Evolutionary conservation across 2,888 invertebrate genomes (phyloP), one percentile per base, ranked within the genome.

Genomic region (Rhorus exstirpatorius): DNA sequence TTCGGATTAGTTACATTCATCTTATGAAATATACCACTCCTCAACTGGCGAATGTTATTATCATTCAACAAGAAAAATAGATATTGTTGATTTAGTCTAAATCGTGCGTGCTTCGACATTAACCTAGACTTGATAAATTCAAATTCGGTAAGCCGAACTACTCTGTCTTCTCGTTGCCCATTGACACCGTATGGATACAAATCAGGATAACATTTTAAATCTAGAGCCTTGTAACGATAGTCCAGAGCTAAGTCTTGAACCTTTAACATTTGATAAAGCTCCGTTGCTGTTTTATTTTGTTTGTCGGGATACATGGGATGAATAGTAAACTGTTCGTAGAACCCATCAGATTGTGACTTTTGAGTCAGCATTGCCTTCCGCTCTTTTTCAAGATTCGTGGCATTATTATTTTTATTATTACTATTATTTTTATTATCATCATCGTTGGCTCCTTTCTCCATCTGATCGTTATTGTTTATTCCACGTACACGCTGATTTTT

Each of bases 61-160:
- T 87, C 79, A 68, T 88, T 84, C 65, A 87, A 74, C 61, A 87
- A 76, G 68, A 79, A 88, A 61, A 89, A 89, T 26, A 89, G 8
- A 67, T 84, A 84, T 26, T 83, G 83, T 17, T 75, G 71, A 80
- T 89, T 86, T 53, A 84, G 58, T n/a, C 87, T 60, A 71, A 87
- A 88, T 65, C 63, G 74, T 17, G 86, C 41, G 76, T 87, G 77
- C 14, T 72, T 76, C 1, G 87, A 88, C 81, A 83, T 83, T 17
- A 87, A 26, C 35, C 68, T 38, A 10, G 55, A 14, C 81, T 88
- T 88, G 10, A 87, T 85, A 44, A 79, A 85, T 44, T 87, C 86
- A 49, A 72, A 84, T 35, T 83, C 80, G 41, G 81, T 79, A 31
- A 89, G 63, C 44, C 61, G 55, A 19, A 67, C 53, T 14, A 24